phyloP scores from a whole-genome alignment of 2,113 vertebrate species.

The Micronycteris hirsuta region DNA sequence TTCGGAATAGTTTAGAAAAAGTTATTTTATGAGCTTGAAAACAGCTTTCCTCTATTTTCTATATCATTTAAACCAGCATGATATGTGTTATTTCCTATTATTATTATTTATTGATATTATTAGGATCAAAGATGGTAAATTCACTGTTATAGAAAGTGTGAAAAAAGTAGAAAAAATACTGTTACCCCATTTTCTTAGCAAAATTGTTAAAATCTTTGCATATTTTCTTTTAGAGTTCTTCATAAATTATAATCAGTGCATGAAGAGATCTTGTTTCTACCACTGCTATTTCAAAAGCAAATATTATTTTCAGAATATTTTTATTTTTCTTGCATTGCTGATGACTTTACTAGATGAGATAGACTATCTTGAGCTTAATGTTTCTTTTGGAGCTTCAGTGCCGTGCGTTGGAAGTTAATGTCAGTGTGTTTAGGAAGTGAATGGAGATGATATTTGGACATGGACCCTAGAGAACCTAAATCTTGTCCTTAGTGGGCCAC shows the following conservation, averaged over 20 bases:
- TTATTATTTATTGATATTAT: not conserved
- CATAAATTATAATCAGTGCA: not conserved
- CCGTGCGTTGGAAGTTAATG: not conserved
- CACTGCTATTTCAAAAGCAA: conserved; percentile 7
- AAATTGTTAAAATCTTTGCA: not conserved
- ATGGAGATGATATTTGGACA: not conserved
- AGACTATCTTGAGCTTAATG: not conserved
- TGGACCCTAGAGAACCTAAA: not conserved
- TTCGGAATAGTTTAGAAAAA: not conserved
- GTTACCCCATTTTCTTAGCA: not conserved
- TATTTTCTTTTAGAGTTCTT: not conserved
- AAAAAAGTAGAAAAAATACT: not conserved
- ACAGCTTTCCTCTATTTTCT: not conserved
- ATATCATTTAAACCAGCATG: not conserved
- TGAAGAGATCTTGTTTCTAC: not conserved
- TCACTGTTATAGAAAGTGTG: not conserved
- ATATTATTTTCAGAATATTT: conserved; percentile 29
- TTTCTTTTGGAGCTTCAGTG: conserved; percentile 14
- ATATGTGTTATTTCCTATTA: not conserved
- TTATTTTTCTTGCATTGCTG: not conserved
- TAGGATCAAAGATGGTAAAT: not conserved
- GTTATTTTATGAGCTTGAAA: not conserved
- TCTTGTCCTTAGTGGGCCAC: not conserved
- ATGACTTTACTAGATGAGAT: not conserved
- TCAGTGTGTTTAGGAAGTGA: not conserved